These are phyloP conservation scores for Graphium colonna DNA, from an alignment of 2,888 invertebrate species.

Conservation along the genomic window DNA sequence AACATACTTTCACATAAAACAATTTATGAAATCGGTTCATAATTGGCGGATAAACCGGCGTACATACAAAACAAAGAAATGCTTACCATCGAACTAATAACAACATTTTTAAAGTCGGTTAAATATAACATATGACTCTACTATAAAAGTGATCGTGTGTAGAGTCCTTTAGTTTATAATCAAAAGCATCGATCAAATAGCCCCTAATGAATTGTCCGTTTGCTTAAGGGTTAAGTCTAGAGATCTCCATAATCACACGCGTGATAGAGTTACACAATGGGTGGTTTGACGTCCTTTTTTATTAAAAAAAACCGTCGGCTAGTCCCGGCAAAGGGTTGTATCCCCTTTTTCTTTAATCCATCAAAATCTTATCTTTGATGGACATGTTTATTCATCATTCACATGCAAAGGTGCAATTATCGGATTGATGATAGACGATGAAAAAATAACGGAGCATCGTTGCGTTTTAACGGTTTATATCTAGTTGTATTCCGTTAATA, in stretches of 20 bases:
- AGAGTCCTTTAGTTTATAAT: conserved; percentile 49
- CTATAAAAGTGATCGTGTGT: conserved; percentile 35
- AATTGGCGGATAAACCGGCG: no score
- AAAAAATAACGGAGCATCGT: no score
- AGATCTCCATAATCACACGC: conserved; percentile 40
- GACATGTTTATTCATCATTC: conserved; percentile 18
- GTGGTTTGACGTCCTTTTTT: conserved; percentile 41
- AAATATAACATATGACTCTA: no score
- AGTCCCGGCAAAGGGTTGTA: conserved; percentile 30
- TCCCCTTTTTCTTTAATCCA: conserved; percentile 17
- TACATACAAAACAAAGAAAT: no score
- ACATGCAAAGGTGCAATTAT: conserved; percentile 3
- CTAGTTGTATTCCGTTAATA: no score
- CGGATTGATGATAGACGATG: neutral
- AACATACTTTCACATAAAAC: no score
- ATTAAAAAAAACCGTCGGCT: conserved; percentile 27
- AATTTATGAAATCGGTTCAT: no score
- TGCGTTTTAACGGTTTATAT: no score
- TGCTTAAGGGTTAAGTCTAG: conserved; percentile 57
- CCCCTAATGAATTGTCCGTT: conserved; percentile 61
- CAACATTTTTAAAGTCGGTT: no score
- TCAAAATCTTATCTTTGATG: conserved; percentile 12
- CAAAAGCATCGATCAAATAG: conserved; percentile 58
- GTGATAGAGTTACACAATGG: conserved; percentile 56
- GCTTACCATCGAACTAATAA: no score